These are phyloP conservation scores for Leptosomus discolor DNA, from an alignment of 2,113 vertebrate species.

Conservation along the genomic window DNA sequence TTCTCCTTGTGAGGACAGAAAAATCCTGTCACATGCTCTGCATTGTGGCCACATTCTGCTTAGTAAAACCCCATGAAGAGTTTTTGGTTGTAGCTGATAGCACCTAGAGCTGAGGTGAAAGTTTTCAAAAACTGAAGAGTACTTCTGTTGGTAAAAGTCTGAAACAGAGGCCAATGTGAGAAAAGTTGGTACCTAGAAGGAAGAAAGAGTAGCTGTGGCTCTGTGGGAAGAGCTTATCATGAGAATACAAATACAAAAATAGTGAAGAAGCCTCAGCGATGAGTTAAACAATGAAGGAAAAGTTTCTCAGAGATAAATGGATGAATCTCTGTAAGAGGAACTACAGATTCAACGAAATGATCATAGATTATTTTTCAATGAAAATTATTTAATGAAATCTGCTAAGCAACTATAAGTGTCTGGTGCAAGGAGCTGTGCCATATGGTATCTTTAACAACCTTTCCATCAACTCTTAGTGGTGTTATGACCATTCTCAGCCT, in stretches of 20 bases:
- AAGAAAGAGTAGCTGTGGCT: background rate
- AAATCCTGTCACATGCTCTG: background rate
- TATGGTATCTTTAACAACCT: background rate
- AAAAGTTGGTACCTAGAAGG: background rate
- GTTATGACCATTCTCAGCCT: background rate
- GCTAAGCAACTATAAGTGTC: background rate
- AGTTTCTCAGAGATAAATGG: background rate
- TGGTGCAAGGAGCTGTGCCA: background rate
- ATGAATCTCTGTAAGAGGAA: background rate
- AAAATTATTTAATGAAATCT: background rate
- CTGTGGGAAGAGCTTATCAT: background rate
- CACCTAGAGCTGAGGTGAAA: background rate
- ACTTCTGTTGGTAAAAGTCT: background rate
- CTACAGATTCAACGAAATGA: background rate
- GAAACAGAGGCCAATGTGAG: background rate
- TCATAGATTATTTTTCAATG: background rate
- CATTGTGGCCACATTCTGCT: background rate
- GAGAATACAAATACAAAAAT: background rate
- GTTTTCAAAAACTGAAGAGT: background rate
- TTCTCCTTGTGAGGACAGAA: background rate
- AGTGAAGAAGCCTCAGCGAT: background rate
- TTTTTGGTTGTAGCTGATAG: background rate
- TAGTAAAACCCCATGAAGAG: background rate
- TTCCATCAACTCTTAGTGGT: background rate
- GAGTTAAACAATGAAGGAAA: background rate